Conservation (phyloP, 2,113 vertebrate genomes). For the Lipotes vexillifer region DNA sequence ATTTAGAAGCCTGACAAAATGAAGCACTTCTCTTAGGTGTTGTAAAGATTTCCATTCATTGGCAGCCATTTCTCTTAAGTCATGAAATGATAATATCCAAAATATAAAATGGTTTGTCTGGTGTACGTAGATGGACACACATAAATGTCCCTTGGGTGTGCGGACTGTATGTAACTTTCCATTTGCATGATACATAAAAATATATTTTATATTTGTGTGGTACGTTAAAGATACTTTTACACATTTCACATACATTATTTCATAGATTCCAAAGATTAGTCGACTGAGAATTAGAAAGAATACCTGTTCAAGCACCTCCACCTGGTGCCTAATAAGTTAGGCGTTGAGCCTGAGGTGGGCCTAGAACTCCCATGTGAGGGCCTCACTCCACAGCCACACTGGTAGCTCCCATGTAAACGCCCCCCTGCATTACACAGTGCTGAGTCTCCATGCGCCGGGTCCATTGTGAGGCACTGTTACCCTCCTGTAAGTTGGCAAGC, state of each 20-base stretch:
- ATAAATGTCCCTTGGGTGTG: neutral
- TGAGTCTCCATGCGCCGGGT: accelerated
- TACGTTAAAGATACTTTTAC: neutral
- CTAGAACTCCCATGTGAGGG: accelerated
- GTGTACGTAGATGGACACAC: neutral
- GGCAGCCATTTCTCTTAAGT: neutral
- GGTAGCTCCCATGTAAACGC: no score
- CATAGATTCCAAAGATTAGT: neutral
- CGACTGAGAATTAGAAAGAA: neutral
- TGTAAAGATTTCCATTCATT: neutral
- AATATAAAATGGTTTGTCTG: neutral
- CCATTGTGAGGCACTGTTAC: accelerated
- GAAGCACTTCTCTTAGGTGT: neutral
- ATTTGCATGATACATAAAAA: neutral
- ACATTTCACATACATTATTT: neutral
- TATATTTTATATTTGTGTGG: neutral
- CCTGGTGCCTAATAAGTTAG: neutral
- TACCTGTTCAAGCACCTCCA: neutral
- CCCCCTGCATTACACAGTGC: neutral
- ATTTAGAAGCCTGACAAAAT: neutral
- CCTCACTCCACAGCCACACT: no score
- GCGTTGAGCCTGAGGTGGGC: neutral
- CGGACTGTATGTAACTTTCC: neutral
- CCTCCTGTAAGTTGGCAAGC: neutral
- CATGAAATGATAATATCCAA: neutral